Evolutionary conservation across 2,888 invertebrate genomes (phyloP), one percentile per base, ranked within the genome.

Genomic region (Pachydiplax longipennis): DNA sequence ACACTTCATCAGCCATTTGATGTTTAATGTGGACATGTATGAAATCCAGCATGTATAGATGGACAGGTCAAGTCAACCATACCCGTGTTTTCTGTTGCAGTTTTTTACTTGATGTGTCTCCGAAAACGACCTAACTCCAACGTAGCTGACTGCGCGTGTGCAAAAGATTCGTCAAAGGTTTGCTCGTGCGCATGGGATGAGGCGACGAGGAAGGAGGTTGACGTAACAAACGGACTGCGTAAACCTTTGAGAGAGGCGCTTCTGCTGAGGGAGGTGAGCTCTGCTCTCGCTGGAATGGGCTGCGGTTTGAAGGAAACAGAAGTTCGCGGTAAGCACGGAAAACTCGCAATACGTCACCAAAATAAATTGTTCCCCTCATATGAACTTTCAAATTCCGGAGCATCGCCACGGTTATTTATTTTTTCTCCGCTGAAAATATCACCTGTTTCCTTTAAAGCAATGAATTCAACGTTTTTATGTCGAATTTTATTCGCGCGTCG

Each of bases 211-310:
- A 61, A 37, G 31, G 83, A 31, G 13, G 35, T 31, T 18, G 87
- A 87, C 61, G 87, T 87, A 37, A 61, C 61, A 58, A 87, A 37
- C 61, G 61, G 87, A 58, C 87, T 87, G 37, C 87, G 87, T 37
- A 87, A 87, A 37, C 87, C 87, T 35, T 35, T 65, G 73, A n/a
- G 83, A 37, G 91, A 91, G 91, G 91, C 81, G 61, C 53, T 81
- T 25, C 40, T 91, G 65, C 83, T 91, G 65, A 58, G 65, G 44
- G 91, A 91, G 44, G 91, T 91, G 31, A 82, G 82, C 81, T 81
- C 91, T 40, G 91, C 91, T 13, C 82, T 91, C 35, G 91, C 87
- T 61, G 87, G 87, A 58, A 87, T 87, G 87, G 87, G 87, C 8
- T 87, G 87, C 87, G 87, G 87, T 61, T 61, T 87, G n/a, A 87